Evolutionary conservation across 2,888 invertebrate species (phyloP).

Genomic region (Drosophila seclusa): DNA sequence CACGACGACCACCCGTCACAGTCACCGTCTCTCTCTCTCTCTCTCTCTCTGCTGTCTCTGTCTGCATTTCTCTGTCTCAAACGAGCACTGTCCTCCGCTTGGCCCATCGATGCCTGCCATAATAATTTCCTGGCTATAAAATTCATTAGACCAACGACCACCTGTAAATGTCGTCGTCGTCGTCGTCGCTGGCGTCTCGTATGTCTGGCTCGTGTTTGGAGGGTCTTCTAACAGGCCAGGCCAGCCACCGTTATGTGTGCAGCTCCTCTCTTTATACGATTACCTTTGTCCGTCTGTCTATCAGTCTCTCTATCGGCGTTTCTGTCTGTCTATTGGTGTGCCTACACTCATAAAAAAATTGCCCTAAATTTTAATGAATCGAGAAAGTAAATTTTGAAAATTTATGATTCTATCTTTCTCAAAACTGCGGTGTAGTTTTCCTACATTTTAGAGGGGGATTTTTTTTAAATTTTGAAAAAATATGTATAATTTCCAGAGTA

Average conservation of each 20-base stretch:
- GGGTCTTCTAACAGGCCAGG: slow-evolving; percentile 36
- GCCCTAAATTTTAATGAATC: not conserved
- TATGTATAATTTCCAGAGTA: not conserved
- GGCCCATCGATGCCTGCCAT: slow-evolving; percentile 77
- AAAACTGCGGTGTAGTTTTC: not conserved
- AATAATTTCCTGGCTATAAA: slow-evolving; percentile 82
- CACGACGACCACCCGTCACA: slow-evolving; percentile 34
- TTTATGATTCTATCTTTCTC: not conserved
- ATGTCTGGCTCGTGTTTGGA: slow-evolving; percentile 54
- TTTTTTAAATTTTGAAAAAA: not conserved
- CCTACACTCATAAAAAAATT: not conserved
- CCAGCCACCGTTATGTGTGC: slow-evolving; percentile 57
- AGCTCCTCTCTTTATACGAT: slow-evolving; percentile 9
- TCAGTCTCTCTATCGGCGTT: not conserved
- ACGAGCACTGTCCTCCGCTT: slow-evolving; percentile 9
- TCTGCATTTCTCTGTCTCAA: not conserved
- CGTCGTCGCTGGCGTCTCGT: slow-evolving; percentile 54
- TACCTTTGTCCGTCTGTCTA: slow-evolving; percentile 1
- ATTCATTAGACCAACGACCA: slow-evolving; percentile 82
- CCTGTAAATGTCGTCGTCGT: slow-evolving; percentile 64
- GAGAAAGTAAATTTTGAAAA: not conserved
- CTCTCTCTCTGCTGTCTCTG: slow-evolving; percentile 4
- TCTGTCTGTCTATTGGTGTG: not conserved
- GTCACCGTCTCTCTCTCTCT: slow-evolving; percentile 11
- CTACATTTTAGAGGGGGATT: fast-evolving